A percentile compares a stretch with the other conserved stretches of the same genome.
Evolutionary conservation across 2,797 vertebrate genomes (phyloP).

Genomic region (Dallia pectoralis): DNA sequence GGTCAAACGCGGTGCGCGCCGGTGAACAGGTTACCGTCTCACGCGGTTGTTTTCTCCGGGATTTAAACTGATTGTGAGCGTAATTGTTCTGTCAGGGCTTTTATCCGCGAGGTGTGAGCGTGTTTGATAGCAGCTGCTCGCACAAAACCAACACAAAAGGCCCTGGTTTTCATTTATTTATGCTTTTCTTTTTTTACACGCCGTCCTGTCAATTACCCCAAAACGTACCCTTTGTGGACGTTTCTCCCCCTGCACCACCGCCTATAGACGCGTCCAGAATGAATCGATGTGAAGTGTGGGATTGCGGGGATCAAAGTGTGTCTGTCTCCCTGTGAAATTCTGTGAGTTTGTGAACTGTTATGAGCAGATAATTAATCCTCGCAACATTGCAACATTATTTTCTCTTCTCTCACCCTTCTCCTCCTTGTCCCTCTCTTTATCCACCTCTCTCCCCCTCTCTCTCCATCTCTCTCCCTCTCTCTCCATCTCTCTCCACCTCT

Average conservation of each 20-base stretch:
- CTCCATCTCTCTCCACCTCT: neutral
- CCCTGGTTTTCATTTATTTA: constrained; percentile 58
- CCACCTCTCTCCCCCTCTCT: neutral
- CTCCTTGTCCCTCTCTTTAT: neutral
- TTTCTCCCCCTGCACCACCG: constrained; percentile 42
- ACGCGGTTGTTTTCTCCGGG: constrained; percentile 6
- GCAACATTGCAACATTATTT: neutral
- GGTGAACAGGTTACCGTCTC: neutral
- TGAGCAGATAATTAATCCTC: neutral
- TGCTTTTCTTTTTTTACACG: constrained; percentile 42
- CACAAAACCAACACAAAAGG: constrained; percentile 65
- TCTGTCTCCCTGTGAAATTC: neutral
- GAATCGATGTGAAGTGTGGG: constrained; percentile 13
- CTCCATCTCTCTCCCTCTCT: constrained; percentile 6
- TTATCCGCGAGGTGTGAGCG: constrained; percentile 58
- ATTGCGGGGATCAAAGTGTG: constrained; percentile 4
- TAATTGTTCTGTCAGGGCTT: constrained; percentile 73
- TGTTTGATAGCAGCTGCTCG: constrained; percentile 71
- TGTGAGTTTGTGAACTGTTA: neutral
- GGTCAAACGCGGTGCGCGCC: neutral
- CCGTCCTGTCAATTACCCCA: constrained; percentile 57
- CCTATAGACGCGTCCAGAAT: constrained; percentile 41
- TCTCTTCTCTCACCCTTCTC: neutral
- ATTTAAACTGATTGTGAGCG: constrained; percentile 62
- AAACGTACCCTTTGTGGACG: constrained; percentile 52